A percentile compares a stretch with the other conserved stretches of the same genome.
phyloP scores from a whole-genome alignment of 2,797 vertebrate species.

The Macropus fuliginosus region DNA sequence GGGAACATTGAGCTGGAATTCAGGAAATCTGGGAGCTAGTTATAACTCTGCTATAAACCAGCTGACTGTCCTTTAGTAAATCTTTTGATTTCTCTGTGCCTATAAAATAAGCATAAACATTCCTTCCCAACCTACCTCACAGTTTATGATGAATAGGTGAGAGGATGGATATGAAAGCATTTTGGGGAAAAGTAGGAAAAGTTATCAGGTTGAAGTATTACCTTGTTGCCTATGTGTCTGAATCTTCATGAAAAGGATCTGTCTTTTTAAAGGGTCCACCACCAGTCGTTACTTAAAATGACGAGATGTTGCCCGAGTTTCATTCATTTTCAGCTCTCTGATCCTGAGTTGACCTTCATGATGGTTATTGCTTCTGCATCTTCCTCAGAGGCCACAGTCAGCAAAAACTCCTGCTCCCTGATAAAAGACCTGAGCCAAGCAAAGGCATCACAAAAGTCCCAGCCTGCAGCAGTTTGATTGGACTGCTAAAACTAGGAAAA shows the following conservation, averaged over 20 bases:
- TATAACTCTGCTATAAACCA: not conserved
- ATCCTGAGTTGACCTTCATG: not conserved
- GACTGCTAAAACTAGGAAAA: not conserved
- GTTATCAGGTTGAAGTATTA: not conserved
- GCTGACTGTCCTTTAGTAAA: not conserved
- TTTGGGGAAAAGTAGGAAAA: not conserved
- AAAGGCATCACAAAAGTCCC: not conserved
- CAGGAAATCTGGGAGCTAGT: not conserved
- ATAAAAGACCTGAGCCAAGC: not conserved
- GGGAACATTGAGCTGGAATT: not conserved
- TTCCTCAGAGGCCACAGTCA: not conserved
- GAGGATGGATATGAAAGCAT: not conserved
- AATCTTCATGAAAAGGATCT: not conserved
- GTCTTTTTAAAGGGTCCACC: not conserved
- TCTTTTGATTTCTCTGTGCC: not conserved
- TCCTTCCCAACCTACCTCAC: not conserved
- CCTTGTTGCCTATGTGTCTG: not conserved
- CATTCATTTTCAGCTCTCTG: not conserved
- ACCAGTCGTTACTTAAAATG: not conserved
- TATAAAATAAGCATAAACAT: not conserved
- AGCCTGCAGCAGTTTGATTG: not conserved
- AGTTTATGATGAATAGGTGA: not conserved
- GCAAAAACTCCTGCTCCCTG: not conserved
- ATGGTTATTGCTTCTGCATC: not conserved
- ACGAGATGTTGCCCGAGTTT: not conserved